Evolutionary conservation across 2,113 vertebrate genomes (phyloP).

Genomic region (Paracanthobrama guichenoti): DNA sequence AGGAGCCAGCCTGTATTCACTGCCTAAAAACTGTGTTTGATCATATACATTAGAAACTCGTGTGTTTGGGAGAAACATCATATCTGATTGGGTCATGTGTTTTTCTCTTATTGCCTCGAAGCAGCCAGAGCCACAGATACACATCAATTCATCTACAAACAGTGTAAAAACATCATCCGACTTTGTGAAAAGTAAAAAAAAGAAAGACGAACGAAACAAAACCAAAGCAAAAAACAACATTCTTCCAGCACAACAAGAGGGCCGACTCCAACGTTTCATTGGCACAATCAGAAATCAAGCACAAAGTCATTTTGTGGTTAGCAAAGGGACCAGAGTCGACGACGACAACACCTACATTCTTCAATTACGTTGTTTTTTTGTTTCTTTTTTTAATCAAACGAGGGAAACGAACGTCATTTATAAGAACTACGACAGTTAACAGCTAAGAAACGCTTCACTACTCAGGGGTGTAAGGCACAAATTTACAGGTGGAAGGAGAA

Average conservation of each 20-base stretch:
- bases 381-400: slow-evolving; percentile 68
- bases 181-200: slow-evolving; percentile 64
- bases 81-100: neutral
- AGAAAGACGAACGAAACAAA: slow-evolving; percentile 52
- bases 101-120: slow-evolving; percentile 64
- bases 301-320: slow-evolving; percentile 65
- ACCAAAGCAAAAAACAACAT: slow-evolving; percentile 68
- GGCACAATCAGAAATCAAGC: slow-evolving; percentile 83
- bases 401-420: slow-evolving; percentile 73
- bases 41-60: slow-evolving; percentile 48
- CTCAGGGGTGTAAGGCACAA: slow-evolving; percentile 99
- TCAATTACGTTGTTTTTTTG: slow-evolving; percentile 72
- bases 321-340: slow-evolving; percentile 71
- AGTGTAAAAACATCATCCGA: slow-evolving; percentile 67
- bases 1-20: slow-evolving; percentile 86
- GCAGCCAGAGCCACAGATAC: slow-evolving; percentile 61
- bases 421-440: slow-evolving; percentile 80
- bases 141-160: slow-evolving; percentile 62
- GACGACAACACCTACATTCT: slow-evolving; percentile 80
- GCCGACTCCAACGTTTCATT: slow-evolving; percentile 75
- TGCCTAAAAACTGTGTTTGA: slow-evolving; percentile 62
- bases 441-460: slow-evolving; percentile 92
- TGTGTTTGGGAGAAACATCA: slow-evolving; percentile 54
- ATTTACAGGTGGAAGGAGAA: slow-evolving; percentile 96
- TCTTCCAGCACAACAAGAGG: slow-evolving; percentile 69